Conservation (phyloP, 2,888 invertebrate genomes). For the Schizotus pectinicornis region DNA sequence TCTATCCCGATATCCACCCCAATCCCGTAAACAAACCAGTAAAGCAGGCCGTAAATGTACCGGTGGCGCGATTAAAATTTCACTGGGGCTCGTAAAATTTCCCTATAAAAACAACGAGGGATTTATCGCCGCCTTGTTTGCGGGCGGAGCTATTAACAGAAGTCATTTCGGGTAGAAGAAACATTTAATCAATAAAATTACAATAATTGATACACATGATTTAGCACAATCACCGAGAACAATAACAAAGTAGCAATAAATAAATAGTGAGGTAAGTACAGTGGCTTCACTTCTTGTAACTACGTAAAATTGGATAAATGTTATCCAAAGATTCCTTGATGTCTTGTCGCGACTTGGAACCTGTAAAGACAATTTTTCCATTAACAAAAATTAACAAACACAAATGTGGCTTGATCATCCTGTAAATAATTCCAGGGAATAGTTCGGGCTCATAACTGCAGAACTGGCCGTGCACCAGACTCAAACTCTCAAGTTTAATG, state of each 20-base stretch:
- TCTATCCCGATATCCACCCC: neutral
- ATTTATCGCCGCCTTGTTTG: too few species aligned
- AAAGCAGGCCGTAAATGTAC: neutral
- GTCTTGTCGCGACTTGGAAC: conserved; percentile 90
- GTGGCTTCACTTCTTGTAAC: conserved; percentile 80
- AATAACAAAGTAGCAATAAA: neutral
- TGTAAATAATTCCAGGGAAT: conserved; percentile 97
- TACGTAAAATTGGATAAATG: conserved; percentile 93
- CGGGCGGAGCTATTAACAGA: too few species aligned
- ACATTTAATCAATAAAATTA: too few species aligned
- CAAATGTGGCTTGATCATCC: conserved; percentile 82
- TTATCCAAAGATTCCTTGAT: conserved; percentile 93
- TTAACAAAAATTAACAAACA: conserved; percentile 93
- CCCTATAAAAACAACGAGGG: too few species aligned
- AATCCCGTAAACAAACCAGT: neutral
- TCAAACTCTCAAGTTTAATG: conserved; percentile 74
- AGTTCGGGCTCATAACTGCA: conserved; percentile 93
- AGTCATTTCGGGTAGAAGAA: too few species aligned
- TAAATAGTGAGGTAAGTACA: neutral
- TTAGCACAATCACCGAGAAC: too few species aligned
- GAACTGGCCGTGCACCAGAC: conserved; percentile 76
- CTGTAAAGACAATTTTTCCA: conserved; percentile 98
- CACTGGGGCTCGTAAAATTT: neutral
- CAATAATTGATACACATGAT: too few species aligned
- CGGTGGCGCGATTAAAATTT: conserved; percentile 3